Percentiles rank a stretch among this genome's conserved stretches.
Conservation (phyloP, 2,888 invertebrate genomes). For the Folsomia candida region DNA sequence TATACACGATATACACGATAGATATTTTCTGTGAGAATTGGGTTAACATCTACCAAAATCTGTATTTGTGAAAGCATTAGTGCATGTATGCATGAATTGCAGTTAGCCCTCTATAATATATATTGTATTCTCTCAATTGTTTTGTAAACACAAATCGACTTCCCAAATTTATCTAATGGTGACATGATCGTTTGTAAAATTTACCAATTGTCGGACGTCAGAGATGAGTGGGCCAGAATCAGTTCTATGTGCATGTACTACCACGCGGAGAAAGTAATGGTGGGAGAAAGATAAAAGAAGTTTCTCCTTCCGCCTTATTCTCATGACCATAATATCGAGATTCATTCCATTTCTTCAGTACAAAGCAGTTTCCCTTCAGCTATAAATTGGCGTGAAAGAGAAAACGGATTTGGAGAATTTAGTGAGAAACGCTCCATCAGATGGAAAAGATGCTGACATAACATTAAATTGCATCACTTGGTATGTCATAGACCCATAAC, state of each 20-base stretch:
- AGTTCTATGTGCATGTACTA: neutral
- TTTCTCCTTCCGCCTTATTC: neutral
- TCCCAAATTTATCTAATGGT: neutral
- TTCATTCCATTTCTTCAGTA: neutral
- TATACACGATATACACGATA: too few relatives aligned
- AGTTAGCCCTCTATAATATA: too few relatives aligned
- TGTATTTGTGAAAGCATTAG: too few relatives aligned
- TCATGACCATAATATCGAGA: neutral
- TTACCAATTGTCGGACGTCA: neutral
- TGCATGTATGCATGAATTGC: too few relatives aligned
- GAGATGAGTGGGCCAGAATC: neutral
- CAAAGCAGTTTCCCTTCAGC: neutral
- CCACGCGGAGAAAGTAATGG: constrained; percentile 26
- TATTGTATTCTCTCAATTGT: too few relatives aligned
- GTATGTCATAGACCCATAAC: neutral
- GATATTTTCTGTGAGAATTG: too few relatives aligned
- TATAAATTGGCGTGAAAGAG: constrained; percentile 5
- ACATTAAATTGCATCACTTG: constrained; percentile 25
- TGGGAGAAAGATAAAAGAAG: constrained; percentile 13
- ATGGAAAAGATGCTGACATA: constrained; percentile 47
- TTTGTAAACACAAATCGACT: neutral
- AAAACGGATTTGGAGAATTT: constrained; percentile 23
- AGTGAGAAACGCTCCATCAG: constrained; percentile 18
- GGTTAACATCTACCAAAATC: too few relatives aligned
- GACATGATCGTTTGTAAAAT: neutral